Evolutionary conservation across 2,888 invertebrate genomes (phyloP), one percentile per base, ranked within the genome.

Genomic region (Eurytoma californica): DNA sequence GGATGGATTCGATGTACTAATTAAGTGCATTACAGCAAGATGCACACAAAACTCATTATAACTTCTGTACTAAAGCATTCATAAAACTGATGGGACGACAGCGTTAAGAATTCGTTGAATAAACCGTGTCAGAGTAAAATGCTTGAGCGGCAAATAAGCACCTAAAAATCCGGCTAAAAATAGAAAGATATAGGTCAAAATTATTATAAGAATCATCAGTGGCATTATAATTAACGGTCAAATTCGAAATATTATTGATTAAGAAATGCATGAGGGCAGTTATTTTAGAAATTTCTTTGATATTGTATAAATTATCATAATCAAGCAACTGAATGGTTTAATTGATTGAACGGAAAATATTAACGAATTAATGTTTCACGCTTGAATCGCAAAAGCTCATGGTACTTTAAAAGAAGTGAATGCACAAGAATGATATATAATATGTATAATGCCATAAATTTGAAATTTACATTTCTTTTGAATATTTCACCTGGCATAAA

Each of bases 401-500:
- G 60, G 12, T 30, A 18, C 12, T n/a, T 4, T 28, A 3, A 61
- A 63, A 30, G 24, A 61, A 49, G 30, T 57, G 58, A 66, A 49
- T 49, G 20, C 39, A 58, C 55, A 65, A 63, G 55, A 28, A 30
- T 63, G 2, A 24, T 24, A 2, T 24, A 24, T 24, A 24, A 24
- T 24, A 13, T 47, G 5, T 70, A 68, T 73, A 73, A 68, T 73
- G 60, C 68, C 55, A 78, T 80, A 77, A 80, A 77, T 78, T 74
- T 77, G 49, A 78, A 77, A 77, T 75, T 77, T 80, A 67, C 77
- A 77, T 74, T 68, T 63, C 53, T 68, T 79, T 76, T 77, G 68
- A 77, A 77, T 77, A 77, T 75, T 80, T 74, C 74, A 72, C 67
- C 77, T 72, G 63, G 53, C 67, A 74, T 77, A 80, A 80, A 80